Percentiles rank a stretch among this genome's conserved stretches.
Evolutionary conservation across 2,797 vertebrate genomes (phyloP).

Genomic region (Sebastes diploproa): DNA sequence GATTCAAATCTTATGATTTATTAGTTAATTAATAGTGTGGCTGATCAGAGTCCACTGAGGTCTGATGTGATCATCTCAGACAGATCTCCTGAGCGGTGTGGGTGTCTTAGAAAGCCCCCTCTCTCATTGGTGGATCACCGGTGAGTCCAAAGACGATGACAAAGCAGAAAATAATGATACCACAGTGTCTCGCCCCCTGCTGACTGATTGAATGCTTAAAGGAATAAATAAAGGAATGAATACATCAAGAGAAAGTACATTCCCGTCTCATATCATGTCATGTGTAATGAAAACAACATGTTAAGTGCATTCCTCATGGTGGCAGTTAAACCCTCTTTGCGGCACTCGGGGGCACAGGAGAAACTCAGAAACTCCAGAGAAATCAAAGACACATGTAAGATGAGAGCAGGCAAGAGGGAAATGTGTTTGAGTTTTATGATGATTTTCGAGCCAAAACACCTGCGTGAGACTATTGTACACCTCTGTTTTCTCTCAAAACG

Average conservation of each 20-base stretch:
- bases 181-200: background rate
- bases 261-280: background rate
- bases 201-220: background rate
- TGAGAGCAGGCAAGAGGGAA: background rate
- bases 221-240: background rate
- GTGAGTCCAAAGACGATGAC: constrained; percentile 9
- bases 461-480: constrained; percentile 1
- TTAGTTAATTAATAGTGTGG: background rate
- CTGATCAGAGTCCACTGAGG: background rate
- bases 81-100: background rate
- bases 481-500: background rate
- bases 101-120: background rate
- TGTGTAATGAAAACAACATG: constrained; percentile 44
- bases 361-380: background rate
- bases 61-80: background rate
- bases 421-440: constrained; percentile 9
- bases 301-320: background rate
- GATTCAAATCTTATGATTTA: background rate
- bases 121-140: constrained; percentile 52
- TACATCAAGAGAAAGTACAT: background rate
- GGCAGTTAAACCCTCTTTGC: background rate
- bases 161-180: constrained; percentile 7
- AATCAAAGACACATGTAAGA: constrained; percentile 34
- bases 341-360: background rate
- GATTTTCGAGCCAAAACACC: constrained; percentile 29